A percentile compares a stretch with the other conserved stretches of the same genome.
Evolutionary conservation across 2,113 vertebrate species (phyloP).

Genomic region (Meleagris gallopavo): DNA sequence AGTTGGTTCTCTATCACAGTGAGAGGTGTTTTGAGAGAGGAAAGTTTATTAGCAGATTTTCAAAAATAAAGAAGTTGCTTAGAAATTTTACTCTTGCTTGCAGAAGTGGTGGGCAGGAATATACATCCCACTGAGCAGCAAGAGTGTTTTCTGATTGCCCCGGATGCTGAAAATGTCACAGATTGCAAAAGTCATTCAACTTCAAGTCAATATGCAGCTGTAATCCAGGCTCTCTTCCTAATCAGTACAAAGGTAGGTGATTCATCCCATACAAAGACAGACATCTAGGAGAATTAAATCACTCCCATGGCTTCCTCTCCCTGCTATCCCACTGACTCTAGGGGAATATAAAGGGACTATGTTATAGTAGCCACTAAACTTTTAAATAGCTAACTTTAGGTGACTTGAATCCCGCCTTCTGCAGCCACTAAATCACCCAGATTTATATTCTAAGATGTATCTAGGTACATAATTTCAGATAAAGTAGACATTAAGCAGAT

Average conservation of each 20-base stretch:
- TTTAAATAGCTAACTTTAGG: neutral
- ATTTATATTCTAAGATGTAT: neutral
- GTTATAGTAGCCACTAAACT: neutral
- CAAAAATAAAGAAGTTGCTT: neutral
- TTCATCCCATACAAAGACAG: neutral
- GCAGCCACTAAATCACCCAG: neutral
- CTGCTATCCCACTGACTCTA: neutral
- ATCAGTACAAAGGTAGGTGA: neutral
- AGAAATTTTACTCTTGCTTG: neutral
- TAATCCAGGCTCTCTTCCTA: neutral
- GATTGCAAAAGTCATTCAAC: neutral
- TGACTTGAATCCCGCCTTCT: neutral
- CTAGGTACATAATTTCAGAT: neutral
- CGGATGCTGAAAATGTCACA: neutral
- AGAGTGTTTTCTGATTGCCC: neutral
- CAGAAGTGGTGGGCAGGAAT: neutral
- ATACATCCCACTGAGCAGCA: neutral
- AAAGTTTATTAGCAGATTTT: neutral
- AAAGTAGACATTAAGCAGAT: neutral
- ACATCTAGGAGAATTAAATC: neutral
- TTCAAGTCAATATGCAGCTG: neutral
- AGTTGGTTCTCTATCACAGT: neutral
- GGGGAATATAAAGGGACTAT: neutral
- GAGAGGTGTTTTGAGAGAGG: neutral
- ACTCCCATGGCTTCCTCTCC: neutral